Evolutionary conservation across 1,140 invertebrate species (phyloP), one percentile per base, ranked within the genome.

Genomic region (Hycleus cichorii): DNA sequence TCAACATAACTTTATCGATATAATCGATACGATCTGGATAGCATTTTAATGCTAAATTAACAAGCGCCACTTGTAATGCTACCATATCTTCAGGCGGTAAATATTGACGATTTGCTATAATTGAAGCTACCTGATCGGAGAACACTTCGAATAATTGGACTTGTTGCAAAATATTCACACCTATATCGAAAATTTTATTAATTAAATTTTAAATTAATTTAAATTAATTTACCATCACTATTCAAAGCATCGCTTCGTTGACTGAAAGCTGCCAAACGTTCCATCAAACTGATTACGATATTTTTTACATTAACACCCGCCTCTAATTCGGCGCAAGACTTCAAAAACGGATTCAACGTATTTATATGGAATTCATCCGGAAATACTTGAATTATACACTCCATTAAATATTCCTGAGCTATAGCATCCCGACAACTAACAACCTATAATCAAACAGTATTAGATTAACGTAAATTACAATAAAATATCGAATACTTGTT

Each of bases 321-420:
- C 71, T 98, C 93, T 0, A 99, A 77, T 72, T 99, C 94, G 1
- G 93, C 95, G 76, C 97, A 99, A 0, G 96, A 97, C 72, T 95
- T 92, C 7, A 99, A 80, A 75, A 99, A 98, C 38, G 91, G 86
- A 72, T 90, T 91, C 25, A 99, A 77, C 0, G 95, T 98, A 63
- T 94, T 90, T 66, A 99, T 77, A 77, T 99, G 97, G 73, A 98
- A 98, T 74, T 99, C 97, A 74, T 99, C 97, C 2, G 97, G 96
- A 74, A 99, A 99, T 71, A 93, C 93, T 83, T 99, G 97, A 76
- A 99, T 99, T 54, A 99, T 95, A 75, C 97, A 99, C 75, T 99
- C 97, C 95, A 99, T 98, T 5, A 99, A 81, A 78, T 99, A 99
- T 78, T 99, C 95, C 76, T 99, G 97, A 2, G 97, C 96, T 62